Conservation (phyloP, 2,888 invertebrate species). For the Trissolcus japonicus region DNA sequence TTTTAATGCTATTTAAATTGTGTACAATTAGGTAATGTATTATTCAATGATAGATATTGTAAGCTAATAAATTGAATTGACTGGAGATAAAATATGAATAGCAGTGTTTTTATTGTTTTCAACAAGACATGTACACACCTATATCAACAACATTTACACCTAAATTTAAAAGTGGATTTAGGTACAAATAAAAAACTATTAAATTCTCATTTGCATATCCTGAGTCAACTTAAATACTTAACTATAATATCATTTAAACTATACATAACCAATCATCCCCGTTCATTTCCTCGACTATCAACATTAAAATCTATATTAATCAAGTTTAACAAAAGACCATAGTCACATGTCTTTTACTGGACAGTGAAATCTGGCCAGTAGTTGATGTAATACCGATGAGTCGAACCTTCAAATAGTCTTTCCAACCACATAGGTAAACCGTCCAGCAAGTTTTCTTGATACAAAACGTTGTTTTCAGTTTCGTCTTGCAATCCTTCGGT, state of each 20-base stretch:
- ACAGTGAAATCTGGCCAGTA: constrained; percentile 98
- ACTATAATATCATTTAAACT: not conserved
- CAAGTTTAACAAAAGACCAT: constrained; percentile 12
- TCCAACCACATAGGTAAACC: constrained; percentile 98
- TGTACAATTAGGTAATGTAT: constrained; percentile 30
- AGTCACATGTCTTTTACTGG: constrained; percentile 78
- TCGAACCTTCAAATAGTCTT: constrained; percentile 95
- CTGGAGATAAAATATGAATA: constrained; percentile 20
- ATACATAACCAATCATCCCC: constrained; percentile 20
- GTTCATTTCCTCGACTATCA: constrained; percentile 50
- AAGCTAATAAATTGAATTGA: constrained; percentile 46
- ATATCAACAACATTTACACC: too few species aligned
- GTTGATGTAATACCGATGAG: constrained; percentile 95
- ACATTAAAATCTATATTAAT: constrained; percentile 26
- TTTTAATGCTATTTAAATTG: constrained; percentile 40
- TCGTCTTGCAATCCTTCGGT: constrained; percentile 73
- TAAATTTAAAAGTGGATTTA: not conserved
- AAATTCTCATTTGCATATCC: too few species aligned
- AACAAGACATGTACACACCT: too few species aligned
- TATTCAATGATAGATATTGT: constrained; percentile 40
- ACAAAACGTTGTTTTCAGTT: constrained; percentile 77
- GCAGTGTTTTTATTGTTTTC: constrained; percentile 12
- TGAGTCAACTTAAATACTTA: not conserved
- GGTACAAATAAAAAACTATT: too few species aligned
- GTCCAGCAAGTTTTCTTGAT: constrained; percentile 88